A percentile compares a stretch with the other conserved stretches of the same genome.
Conservation (phyloP, 2,113 vertebrate genomes). For the Pogonocichla stellata region DNA sequence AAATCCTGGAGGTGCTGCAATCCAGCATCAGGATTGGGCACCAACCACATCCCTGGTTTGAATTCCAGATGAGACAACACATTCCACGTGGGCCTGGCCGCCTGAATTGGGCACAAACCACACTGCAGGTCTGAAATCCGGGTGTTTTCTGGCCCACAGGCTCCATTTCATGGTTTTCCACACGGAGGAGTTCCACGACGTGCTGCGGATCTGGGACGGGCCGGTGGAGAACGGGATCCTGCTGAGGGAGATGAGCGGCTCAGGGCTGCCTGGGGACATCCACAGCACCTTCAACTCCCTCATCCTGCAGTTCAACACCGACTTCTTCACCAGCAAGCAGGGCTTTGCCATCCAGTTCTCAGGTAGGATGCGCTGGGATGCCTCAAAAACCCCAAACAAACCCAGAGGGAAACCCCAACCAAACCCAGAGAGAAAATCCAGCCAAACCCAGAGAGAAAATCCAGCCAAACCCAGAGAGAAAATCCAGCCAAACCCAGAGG, state of each 20-base stretch:
- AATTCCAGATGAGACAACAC: neutral
- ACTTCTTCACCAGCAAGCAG: conserved; percentile 99
- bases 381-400: neutral
- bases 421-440: neutral
- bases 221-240: conserved; percentile 92
- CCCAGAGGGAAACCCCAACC: neutral
- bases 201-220: conserved; percentile 95
- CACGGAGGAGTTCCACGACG: conserved; percentile 94
- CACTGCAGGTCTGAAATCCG: neutral
- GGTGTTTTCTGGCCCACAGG: conserved; percentile 54
- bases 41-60: neutral
- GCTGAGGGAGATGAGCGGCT: conserved; percentile 88
- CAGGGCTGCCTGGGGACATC: conserved; percentile 81
- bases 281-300: conserved; percentile 95
- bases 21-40: neutral
- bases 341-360: conserved; percentile 96
- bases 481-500: fast-evolving
- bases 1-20: neutral
- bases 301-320: conserved; percentile 94
- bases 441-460: neutral
- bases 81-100: fast-evolving
- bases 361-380: conserved; percentile 68
- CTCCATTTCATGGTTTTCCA: conserved; percentile 97
- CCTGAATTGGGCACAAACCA: neutral
- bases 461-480: too few relatives aligned